These are phyloP conservation scores for Naso thynnoides DNA, from an alignment of 2,797 vertebrate species.

Conservation along the genomic window DNA sequence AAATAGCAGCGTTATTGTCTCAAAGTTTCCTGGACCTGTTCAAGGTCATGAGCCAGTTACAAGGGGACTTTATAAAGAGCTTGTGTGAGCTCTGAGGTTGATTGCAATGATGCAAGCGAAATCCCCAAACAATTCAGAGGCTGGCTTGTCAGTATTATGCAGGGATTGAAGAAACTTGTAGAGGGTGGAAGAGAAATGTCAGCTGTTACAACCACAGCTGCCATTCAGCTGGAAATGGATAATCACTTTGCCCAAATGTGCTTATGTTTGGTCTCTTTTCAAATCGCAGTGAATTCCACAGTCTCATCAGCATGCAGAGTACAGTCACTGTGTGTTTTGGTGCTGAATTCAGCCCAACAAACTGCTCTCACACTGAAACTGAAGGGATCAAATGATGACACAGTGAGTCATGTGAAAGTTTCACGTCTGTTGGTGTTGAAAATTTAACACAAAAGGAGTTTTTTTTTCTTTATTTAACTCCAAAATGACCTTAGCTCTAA, in stretches of 20 bases:
- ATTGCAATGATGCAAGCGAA: slow-evolving; percentile 63
- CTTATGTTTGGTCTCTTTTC: slow-evolving; percentile 52
- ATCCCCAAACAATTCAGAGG: slow-evolving; percentile 59
- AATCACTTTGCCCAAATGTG: slow-evolving; percentile 45
- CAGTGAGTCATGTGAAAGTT: background rate
- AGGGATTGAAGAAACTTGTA: slow-evolving; percentile 37
- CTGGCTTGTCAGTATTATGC: slow-evolving; percentile 36
- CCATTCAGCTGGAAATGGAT: slow-evolving; percentile 60
- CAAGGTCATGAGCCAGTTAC: slow-evolving; percentile 61
- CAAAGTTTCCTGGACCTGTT: slow-evolving; percentile 82
- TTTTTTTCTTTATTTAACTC: background rate
- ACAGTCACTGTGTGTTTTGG: slow-evolving; percentile 32
- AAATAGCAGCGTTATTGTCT: slow-evolving; percentile 77
- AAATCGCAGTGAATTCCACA: slow-evolving; percentile 49
- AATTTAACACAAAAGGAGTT: slow-evolving; percentile 1
- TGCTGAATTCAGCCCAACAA: slow-evolving; percentile 24
- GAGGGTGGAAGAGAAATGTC: slow-evolving; percentile 51
- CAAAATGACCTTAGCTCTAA: background rate
- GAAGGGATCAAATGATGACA: background rate
- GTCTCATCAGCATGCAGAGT: slow-evolving; percentile 40
- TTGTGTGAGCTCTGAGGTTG: slow-evolving; percentile 4
- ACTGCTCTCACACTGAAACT: slow-evolving; percentile 11
- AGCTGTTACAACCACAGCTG: slow-evolving; percentile 54
- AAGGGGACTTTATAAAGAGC: slow-evolving; percentile 45
- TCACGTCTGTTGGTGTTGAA: background rate